Base-by-base conservation (phyloP, 2,888 invertebrate genomes). In the Dioctria rufipes region DNA sequence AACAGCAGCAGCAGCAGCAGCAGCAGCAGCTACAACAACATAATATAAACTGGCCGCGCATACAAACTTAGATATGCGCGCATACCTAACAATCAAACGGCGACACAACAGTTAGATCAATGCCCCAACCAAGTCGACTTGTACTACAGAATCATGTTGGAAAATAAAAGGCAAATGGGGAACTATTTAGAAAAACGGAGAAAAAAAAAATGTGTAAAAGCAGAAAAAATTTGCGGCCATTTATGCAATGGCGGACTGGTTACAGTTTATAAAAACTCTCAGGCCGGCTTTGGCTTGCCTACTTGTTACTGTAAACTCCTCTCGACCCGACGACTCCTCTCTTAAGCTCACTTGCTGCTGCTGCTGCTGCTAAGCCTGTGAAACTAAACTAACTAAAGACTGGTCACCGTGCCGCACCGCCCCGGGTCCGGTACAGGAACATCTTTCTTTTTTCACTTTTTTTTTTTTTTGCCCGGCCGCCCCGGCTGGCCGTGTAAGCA, bases 31-130 rank as follows among this genome's bases (percentile, higher is more conserved):
- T n/a, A n/a, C n/a, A 25, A 2, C 25, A 25, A 25, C 25, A 25
- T 25, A 25, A 25, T 25, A 25, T 25, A 25, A 25, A 25, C 25
- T 25, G 25, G 25, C 25, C 25, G 25, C 25, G 25, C 25, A 25
- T 25, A 25, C 25, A 25, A 25, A 25, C 25, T 25, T 25, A 25
- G 25, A 25, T 25, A 25, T 25, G 25, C 25, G 25, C 25, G 25
- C 25, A 25, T 25, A 25, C 25, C 25, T 25, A 25, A 61, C 39
- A 11, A 8, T 11, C 25, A 60, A 61, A 61, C 61, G 61, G 61
- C 40, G 42, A 69, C 51, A 73, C 58, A 73, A 73, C 73, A 73
- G 58, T 73, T 73, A 73, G 43, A 73, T 42, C 40, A 73, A 73
- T 58, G 40, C 6, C 58, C 73, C 42, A 73, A 58, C 25, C 25